These are phyloP conservation scores for Oreochromis tanganicae DNA, from an alignment of 2,113 vertebrate genomes.

Conservation along the genomic window DNA sequence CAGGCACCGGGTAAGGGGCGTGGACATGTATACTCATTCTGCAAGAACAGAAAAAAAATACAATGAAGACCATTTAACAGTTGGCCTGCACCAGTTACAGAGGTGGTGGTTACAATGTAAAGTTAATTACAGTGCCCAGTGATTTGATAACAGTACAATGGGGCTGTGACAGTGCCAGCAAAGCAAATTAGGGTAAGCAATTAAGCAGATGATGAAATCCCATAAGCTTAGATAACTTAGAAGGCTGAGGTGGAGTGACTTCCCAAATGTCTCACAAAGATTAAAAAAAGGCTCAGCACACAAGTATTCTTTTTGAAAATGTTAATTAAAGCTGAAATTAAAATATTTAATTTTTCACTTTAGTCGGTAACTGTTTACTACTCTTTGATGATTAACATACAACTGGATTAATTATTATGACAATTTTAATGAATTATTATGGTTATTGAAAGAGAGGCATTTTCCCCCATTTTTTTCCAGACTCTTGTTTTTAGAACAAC, in stretches of 20 bases:
- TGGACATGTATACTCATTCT: slow-evolving; percentile 76
- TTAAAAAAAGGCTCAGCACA: neutral
- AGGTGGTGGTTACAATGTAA: slow-evolving; percentile 41
- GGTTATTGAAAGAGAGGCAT: neutral
- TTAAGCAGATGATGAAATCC: slow-evolving; percentile 55
- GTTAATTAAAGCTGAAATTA: slow-evolving; percentile 28
- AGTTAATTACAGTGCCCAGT: slow-evolving; percentile 55
- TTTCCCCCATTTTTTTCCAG: neutral
- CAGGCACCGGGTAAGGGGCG: slow-evolving; percentile 74
- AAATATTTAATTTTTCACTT: neutral
- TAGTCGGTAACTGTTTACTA: neutral
- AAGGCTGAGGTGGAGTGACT: neutral
- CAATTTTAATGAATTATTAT: neutral
- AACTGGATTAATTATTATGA: neutral
- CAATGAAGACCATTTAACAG: slow-evolving; percentile 8
- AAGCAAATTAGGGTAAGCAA: slow-evolving; percentile 53
- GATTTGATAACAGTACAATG: slow-evolving; percentile 53
- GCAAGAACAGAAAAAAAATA: slow-evolving; percentile 7
- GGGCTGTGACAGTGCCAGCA: slow-evolving; percentile 34
- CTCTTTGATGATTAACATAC: neutral
- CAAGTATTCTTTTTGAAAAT: neutral
- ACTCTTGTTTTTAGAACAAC: neutral
- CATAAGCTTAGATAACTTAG: slow-evolving; percentile 5
- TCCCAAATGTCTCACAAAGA: neutral
- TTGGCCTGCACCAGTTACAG: neutral